Conservation (phyloP, 2,888 invertebrate species). For the Harpalus rubripes region DNA sequence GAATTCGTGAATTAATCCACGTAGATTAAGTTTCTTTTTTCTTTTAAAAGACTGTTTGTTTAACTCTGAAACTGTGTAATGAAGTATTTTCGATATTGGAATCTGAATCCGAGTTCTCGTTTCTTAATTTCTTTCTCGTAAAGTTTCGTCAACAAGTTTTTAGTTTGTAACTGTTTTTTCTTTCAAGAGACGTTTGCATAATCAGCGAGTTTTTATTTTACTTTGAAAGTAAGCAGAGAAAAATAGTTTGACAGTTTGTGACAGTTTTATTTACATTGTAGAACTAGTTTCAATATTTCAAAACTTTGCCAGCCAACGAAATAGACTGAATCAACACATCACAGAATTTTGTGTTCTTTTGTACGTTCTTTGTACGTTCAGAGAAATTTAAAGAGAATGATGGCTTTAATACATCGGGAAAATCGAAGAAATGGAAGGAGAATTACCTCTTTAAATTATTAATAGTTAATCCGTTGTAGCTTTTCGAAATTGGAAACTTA, state of each 20-base stretch:
- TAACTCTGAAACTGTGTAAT: constrained; percentile 9
- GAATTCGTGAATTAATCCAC: constrained; percentile 33
- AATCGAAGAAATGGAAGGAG: too few species aligned
- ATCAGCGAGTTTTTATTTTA: constrained; percentile 34
- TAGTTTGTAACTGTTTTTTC: constrained; percentile 10
- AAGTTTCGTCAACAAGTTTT: constrained; percentile 36
- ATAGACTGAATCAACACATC: neutral
- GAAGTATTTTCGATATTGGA: constrained; percentile 48
- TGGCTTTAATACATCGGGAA: neutral
- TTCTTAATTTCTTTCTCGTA: constrained; percentile 20
- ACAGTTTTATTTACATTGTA: constrained; percentile 23
- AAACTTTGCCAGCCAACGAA: neutral
- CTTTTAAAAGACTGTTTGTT: constrained; percentile 32
- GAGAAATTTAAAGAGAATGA: neutral
- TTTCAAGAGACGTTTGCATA: constrained; percentile 18
- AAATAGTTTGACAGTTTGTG: constrained; percentile 25
- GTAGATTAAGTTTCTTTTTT: constrained; percentile 8
- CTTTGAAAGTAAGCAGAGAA: neutral
- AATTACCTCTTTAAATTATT: too few species aligned
- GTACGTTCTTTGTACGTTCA: neutral
- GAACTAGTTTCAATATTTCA: neutral
- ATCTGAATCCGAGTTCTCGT: neutral
- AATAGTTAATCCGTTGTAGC: too few species aligned
- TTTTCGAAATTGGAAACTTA: too few species aligned
- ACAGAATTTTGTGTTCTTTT: neutral